Conservation (phyloP, 2,797 vertebrate species). For the Peromyscus eremicus region DNA sequence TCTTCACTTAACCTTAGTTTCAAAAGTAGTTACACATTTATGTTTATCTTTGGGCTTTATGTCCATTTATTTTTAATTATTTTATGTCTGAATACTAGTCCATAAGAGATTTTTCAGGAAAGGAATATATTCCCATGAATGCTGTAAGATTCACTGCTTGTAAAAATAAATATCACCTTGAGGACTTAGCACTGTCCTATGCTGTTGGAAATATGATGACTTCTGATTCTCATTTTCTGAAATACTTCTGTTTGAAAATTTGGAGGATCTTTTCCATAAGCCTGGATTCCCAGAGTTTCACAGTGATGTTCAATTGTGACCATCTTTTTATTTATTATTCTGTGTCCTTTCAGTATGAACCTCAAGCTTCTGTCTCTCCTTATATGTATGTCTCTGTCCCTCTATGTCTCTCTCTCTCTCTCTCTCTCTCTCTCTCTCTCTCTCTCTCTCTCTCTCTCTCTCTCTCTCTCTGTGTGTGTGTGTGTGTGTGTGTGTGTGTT, state of each 20-base stretch:
- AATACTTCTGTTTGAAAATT: background rate
- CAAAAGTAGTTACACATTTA: background rate
- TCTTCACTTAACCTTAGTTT: constrained; percentile 4
- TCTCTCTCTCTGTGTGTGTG: too few relatives aligned
- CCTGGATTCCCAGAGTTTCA: background rate
- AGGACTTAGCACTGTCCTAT: background rate
- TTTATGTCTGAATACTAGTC: background rate
- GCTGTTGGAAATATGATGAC: background rate
- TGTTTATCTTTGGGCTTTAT: background rate
- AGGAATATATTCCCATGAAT: background rate
- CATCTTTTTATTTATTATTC: background rate
- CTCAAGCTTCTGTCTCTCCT: background rate
- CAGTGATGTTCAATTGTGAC: background rate
- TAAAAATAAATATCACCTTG: background rate
- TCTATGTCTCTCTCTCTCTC: background rate
- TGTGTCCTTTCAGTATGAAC: background rate
- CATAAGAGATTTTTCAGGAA: background rate
- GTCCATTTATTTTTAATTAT: constrained; percentile 18
- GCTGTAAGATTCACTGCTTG: background rate
- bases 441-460: too few relatives aligned
- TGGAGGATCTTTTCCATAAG: background rate
- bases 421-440: too few relatives aligned
- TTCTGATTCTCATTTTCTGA: background rate
- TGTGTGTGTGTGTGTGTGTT: background rate
- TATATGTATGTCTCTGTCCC: background rate